Conservation (phyloP, 2,888 invertebrate genomes). For the Lagria hirta region DNA sequence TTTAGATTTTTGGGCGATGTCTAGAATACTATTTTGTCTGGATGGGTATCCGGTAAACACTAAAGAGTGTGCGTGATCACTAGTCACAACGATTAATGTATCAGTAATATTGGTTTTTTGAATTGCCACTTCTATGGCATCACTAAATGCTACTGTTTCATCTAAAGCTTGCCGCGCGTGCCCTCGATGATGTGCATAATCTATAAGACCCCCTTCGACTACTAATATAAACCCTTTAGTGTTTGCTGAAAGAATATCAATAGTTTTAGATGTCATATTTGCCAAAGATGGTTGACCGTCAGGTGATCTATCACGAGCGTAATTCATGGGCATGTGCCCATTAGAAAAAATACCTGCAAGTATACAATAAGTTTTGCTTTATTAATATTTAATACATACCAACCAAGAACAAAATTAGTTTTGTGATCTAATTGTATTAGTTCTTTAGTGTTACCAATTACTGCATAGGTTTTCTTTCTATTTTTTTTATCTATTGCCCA, state of each 20-base stretch:
- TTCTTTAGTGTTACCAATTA: conserved; percentile 70
- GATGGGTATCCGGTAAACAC: conserved; percentile 76
- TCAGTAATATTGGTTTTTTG: conserved; percentile 55
- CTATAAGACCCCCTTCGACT: conserved; percentile 86
- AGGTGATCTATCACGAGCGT: conserved; percentile 64
- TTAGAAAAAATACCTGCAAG: conserved; percentile 74
- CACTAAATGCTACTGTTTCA: conserved; percentile 78
- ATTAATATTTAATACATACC: conserved; percentile 20
- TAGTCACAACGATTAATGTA: conserved; percentile 82
- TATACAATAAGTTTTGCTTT: too few species aligned
- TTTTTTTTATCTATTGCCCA: conserved; percentile 62
- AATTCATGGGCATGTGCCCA: conserved; percentile 74
- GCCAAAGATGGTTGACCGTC: conserved; percentile 75
- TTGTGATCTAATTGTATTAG: conserved; percentile 62
- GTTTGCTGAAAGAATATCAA: conserved; percentile 67
- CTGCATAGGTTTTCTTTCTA: conserved; percentile 58
- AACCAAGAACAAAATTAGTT: conserved; percentile 78
- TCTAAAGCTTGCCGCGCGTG: conserved; percentile 73
- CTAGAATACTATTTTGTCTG: conserved; percentile 60
- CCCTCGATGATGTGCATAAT: conserved; percentile 84
- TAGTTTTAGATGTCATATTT: conserved; percentile 77
- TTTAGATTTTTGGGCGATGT: conserved; percentile 53
- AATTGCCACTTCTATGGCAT: conserved; percentile 70
- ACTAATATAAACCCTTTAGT: conserved; percentile 64
- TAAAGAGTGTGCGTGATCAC: conserved; percentile 80